A percentile compares a stretch with the other conserved stretches of the same genome.
Conservation (phyloP, 1,140 invertebrate genomes). For the Monomorium pharaonis region DNA sequence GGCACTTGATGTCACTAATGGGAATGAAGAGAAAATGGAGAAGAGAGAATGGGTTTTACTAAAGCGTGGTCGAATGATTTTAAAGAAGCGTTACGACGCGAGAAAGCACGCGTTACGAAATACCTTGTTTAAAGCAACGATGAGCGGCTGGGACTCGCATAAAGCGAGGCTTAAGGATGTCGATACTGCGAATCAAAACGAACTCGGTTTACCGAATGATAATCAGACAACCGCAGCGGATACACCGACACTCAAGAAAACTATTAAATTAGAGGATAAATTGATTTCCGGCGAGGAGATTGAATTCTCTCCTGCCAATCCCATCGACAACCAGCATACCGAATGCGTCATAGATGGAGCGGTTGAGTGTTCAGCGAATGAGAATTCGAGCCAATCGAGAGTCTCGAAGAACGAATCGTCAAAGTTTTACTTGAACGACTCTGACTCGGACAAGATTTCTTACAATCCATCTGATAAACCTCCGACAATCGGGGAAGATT, state of each 20-base stretch:
- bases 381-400: neutral
- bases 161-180: neutral
- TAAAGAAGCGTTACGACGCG: slow-evolving; percentile 70
- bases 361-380: neutral
- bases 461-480: neutral
- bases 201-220: neutral
- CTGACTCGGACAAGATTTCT: neutral
- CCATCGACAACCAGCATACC: neutral
- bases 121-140: slow-evolving; percentile 10
- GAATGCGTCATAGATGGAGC: neutral
- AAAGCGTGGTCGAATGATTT: slow-evolving; percentile 79
- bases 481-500: slow-evolving; percentile 11
- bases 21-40: slow-evolving; percentile 63
- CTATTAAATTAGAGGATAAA: slow-evolving; percentile 56
- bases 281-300: slow-evolving; percentile 58
- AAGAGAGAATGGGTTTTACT: slow-evolving; percentile 76
- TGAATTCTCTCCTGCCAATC: slow-evolving; percentile 23
- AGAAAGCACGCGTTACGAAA: slow-evolving; percentile 56
- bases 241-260: neutral
- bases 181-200: neutral
- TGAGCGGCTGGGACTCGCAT: neutral
- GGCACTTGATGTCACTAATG: slow-evolving; percentile 54
- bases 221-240: neutral
- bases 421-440: neutral
- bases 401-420: neutral